These are phyloP conservation scores for Lutjanus erythropterus DNA, from an alignment of 2,113 vertebrate genomes.

Conservation along the genomic window DNA sequence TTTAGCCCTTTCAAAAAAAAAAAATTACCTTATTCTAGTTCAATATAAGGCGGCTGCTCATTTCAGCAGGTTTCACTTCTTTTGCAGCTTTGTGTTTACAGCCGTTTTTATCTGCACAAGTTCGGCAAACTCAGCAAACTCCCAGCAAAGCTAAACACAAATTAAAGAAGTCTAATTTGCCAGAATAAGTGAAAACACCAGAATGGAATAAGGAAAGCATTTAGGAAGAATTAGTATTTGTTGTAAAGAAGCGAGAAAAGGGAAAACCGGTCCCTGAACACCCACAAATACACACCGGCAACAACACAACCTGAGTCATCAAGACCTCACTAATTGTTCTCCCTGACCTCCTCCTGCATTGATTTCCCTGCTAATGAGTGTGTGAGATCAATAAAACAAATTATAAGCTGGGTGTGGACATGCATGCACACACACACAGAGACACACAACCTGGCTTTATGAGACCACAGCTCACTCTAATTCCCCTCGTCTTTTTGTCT, in stretches of 20 bases:
- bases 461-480: conserved; percentile 25
- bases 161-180: not conserved
- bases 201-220: not conserved
- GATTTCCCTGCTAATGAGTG: conserved; percentile 54
- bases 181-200: conserved; percentile 8
- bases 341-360: conserved; percentile 49
- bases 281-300: not conserved
- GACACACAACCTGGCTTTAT: conserved; percentile 15
- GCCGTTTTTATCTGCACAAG: not conserved
- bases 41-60: no score
- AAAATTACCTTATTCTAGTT: no score
- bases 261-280: conserved; percentile 7
- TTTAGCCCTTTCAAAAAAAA: no score
- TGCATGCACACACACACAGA: not conserved
- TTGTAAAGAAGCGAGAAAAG: not conserved
- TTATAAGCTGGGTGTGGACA: conserved; percentile 19
- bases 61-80: no score
- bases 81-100: not conserved
- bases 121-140: not conserved
- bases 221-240: not conserved
- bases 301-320: conserved; percentile 62
- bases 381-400: conserved; percentile 66
- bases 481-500: conserved; percentile 3
- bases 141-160: not conserved
- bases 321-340: conserved; percentile 54